phyloP scores from a whole-genome alignment of 1,140 invertebrate species.

The Orius insidiosus region DNA sequence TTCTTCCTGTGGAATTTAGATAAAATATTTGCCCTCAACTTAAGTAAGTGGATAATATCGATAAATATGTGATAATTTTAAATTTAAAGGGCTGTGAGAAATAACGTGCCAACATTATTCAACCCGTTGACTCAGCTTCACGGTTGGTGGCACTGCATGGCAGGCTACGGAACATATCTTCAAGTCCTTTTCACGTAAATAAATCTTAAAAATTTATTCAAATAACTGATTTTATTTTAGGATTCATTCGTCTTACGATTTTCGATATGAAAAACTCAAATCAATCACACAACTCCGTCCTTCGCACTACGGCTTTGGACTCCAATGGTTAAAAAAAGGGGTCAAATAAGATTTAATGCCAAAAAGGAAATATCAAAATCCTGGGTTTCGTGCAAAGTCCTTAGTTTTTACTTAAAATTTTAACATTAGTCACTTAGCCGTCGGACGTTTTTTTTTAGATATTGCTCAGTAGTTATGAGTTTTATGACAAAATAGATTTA shows the following conservation, averaged over 20 bases:
- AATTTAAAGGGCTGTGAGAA: constrained; percentile 18
- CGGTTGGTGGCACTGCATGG: constrained; percentile 22
- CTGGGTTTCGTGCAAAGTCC: too few species aligned
- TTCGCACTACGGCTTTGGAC: constrained; percentile 8
- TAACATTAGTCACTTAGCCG: too few species aligned
- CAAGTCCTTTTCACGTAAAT: constrained; percentile 22
- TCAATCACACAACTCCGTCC: constrained; percentile 8
- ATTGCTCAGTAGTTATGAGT: too few species aligned
- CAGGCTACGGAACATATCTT: constrained; percentile 22
- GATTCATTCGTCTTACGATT: constrained; percentile 20
- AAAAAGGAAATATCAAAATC: too few species aligned
- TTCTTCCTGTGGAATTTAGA: constrained; percentile 23
- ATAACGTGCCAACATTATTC: constrained; percentile 13
- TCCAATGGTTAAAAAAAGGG: constrained; percentile 7
- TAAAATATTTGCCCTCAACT: constrained; percentile 20
- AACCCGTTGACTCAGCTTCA: constrained; percentile 21
- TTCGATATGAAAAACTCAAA: constrained; percentile 15
- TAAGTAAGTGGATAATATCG: constrained; percentile 18
- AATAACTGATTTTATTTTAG: constrained; percentile 13
- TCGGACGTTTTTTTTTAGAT: too few species aligned
- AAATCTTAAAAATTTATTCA: not conserved
- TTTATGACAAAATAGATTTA: too few species aligned
- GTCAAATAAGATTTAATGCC: too few species aligned
- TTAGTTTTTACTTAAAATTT: too few species aligned
- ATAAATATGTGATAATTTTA: too few species aligned